A percentile compares a stretch with the other conserved stretches of the same genome.
Evolutionary conservation across 2,113 vertebrate genomes (phyloP).

Genomic region (Dinomys branickii): DNA sequence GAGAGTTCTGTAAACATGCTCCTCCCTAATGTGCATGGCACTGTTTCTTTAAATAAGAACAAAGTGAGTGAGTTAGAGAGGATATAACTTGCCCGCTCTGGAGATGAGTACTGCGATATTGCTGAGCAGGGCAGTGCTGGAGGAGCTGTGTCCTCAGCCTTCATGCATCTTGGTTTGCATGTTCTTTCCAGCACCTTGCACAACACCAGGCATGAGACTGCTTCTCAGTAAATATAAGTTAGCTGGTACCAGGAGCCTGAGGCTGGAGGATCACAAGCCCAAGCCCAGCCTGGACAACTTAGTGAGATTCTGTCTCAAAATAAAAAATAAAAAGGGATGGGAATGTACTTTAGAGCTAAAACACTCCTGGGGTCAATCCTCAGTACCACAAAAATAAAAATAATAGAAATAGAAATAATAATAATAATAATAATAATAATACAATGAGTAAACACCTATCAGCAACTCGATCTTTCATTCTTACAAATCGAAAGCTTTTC

Average conservation of each 20-base stretch:
- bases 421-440: too few species aligned
- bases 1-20: background rate
- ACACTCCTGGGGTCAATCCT: background rate
- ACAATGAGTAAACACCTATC: background rate
- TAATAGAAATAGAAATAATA: too few species aligned
- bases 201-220: background rate
- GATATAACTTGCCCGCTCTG: background rate
- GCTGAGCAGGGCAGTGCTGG: background rate
- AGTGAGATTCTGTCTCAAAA: background rate
- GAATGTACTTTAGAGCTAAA: background rate
- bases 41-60: background rate
- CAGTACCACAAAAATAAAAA: too few species aligned
- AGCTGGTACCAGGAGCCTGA: background rate
- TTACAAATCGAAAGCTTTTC: background rate
- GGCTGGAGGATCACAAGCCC: background rate
- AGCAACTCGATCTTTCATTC: background rate
- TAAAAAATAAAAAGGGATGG: background rate
- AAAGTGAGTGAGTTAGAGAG: background rate
- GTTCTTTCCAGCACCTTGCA: background rate
- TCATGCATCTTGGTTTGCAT: background rate
- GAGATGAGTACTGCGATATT: background rate
- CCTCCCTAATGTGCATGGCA: background rate
- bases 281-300: background rate
- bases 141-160: accelerated
- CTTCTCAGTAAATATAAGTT: background rate